Conservation (phyloP, 2,797 vertebrate species). For the Choloepus didactylus region DNA sequence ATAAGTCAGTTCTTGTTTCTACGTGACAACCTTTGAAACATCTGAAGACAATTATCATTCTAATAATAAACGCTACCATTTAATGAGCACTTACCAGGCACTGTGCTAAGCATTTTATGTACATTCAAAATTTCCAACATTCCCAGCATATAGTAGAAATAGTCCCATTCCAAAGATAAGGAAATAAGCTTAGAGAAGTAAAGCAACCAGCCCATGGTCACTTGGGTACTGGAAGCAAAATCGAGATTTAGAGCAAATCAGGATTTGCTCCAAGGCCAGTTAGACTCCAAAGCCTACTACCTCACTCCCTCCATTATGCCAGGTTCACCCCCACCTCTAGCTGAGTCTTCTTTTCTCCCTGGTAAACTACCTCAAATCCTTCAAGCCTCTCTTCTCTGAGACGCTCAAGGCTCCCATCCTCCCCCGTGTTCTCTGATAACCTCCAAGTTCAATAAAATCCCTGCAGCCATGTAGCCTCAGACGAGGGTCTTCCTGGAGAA, state of each 20-base stretch:
- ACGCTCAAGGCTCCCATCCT: neutral
- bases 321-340: neutral
- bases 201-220: neutral
- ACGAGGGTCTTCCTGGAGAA: neutral
- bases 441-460: slow-evolving; percentile 26
- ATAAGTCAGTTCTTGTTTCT: neutral
- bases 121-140: neutral
- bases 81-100: neutral
- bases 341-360: neutral
- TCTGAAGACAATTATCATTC: slow-evolving; percentile 40
- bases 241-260: neutral
- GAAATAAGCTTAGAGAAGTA: neutral
- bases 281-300: neutral
- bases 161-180: slow-evolving; percentile 17
- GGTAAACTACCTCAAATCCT: neutral
- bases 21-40: slow-evolving; percentile 48
- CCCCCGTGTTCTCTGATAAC: neutral
- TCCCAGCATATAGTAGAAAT: neutral
- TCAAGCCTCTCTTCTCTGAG: neutral
- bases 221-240: neutral
- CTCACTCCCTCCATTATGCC: neutral
- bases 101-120: neutral
- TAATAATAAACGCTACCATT: slow-evolving; percentile 57
- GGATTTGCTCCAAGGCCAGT: neutral
- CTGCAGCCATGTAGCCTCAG: neutral